phyloP scores from a whole-genome alignment of 2,797 vertebrate genomes.

The Peromyscus nudipes region DNA sequence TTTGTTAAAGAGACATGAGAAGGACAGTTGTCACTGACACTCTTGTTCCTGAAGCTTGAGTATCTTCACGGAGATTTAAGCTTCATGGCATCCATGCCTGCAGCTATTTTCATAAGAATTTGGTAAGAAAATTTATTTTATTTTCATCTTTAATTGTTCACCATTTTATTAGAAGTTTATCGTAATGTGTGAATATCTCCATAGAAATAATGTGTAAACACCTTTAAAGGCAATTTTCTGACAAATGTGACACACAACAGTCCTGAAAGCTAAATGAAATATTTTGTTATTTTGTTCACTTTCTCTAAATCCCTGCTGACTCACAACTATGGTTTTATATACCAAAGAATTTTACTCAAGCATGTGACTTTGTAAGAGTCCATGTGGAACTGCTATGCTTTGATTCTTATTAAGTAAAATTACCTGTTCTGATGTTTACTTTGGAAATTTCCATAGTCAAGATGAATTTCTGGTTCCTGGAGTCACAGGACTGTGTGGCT shows the following conservation, averaged over 20 bases:
- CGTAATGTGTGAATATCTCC: background rate
- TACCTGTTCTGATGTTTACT: background rate
- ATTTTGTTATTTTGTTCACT: background rate
- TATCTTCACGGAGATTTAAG: background rate
- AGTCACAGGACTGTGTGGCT: background rate
- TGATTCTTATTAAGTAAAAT: background rate
- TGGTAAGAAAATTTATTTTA: slow-evolving; percentile 11
- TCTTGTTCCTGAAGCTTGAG: background rate
- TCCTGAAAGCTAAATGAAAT: background rate
- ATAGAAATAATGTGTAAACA: background rate
- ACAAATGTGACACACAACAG: background rate
- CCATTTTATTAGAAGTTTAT: background rate
- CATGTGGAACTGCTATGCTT: background rate
- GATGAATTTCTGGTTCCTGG: background rate
- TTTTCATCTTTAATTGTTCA: background rate
- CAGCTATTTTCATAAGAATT: background rate
- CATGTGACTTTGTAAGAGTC: background rate
- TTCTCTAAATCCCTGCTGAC: background rate
- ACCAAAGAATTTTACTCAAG: background rate
- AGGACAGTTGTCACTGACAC: background rate
- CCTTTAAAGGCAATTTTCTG: background rate
- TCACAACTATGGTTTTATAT: background rate
- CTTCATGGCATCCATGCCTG: background rate
- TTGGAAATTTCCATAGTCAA: background rate
- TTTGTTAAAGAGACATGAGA: background rate